These are phyloP conservation scores for Cylas formicarius DNA, from an alignment of 1,140 invertebrate species.

Conservation along the genomic window DNA sequence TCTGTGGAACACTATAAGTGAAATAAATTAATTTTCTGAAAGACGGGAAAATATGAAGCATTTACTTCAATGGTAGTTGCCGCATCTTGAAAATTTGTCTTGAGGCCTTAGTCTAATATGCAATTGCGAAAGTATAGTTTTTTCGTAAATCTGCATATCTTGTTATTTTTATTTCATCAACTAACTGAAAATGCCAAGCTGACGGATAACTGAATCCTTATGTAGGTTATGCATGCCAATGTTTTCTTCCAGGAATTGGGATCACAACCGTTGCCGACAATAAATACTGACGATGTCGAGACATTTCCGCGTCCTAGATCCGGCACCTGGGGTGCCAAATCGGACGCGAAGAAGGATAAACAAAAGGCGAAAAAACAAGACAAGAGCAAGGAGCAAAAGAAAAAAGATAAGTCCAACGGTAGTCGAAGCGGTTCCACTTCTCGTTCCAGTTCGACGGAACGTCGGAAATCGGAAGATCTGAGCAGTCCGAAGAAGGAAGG, in stretches of 20 bases:
- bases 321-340: slow-evolving; percentile 58
- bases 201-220: background rate
- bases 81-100: too few species aligned
- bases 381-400: slow-evolving; percentile 21
- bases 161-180: too few species aligned
- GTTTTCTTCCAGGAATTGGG: slow-evolving; percentile 51
- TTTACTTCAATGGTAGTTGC: too few species aligned
- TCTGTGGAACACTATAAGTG: too few species aligned
- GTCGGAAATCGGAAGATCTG: slow-evolving; percentile 50
- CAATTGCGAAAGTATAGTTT: too few species aligned
- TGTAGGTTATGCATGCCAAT: background rate
- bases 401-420: slow-evolving; percentile 32
- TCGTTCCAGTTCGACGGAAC: slow-evolving; percentile 54
- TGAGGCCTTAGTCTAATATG: too few species aligned
- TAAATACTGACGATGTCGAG: slow-evolving; percentile 39
- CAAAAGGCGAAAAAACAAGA: slow-evolving; percentile 32
- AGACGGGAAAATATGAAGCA: too few species aligned
- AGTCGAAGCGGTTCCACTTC: slow-evolving; percentile 47
- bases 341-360: slow-evolving; percentile 41
- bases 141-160: too few species aligned
- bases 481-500: slow-evolving; percentile 63
- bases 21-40: too few species aligned
- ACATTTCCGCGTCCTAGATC: slow-evolving; percentile 39
- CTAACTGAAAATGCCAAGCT: too few species aligned
- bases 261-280: slow-evolving; percentile 55